Evolutionary conservation across 2,797 vertebrate genomes (phyloP).

Genomic region (Stomatorhinus walkeri): DNA sequence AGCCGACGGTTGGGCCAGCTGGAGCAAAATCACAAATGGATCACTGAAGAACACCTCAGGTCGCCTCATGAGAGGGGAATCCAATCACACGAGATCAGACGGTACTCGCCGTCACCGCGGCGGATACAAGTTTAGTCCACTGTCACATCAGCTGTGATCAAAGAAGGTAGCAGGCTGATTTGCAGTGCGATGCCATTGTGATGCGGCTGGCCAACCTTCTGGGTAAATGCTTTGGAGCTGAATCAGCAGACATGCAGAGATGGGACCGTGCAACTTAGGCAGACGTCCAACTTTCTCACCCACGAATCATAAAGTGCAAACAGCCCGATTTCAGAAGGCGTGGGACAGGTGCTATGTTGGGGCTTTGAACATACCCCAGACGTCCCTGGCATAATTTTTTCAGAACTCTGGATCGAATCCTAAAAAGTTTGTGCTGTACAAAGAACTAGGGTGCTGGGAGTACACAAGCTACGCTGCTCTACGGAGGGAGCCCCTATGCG

Average conservation of each 20-base stretch:
- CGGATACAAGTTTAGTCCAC: slow-evolving; percentile 17
- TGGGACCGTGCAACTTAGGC: background rate
- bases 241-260: slow-evolving; percentile 16
- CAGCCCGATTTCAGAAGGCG: background rate
- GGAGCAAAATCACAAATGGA: slow-evolving; percentile 28
- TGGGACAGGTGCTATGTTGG: background rate
- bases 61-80: slow-evolving; percentile 31
- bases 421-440: too few relatives aligned
- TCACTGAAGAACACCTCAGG: slow-evolving; percentile 27
- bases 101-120: slow-evolving; percentile 32
- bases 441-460: too few relatives aligned
- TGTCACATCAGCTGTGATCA: background rate
- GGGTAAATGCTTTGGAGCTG: background rate
- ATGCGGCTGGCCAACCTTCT: background rate
- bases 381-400: background rate
- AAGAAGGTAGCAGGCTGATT: background rate
- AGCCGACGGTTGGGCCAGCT: slow-evolving; percentile 34
- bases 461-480: too few relatives aligned
- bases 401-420: too few relatives aligned
- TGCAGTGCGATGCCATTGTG: background rate
- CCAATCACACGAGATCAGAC: slow-evolving; percentile 40
- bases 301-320: background rate
- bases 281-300: slow-evolving; percentile 21
- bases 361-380: background rate
- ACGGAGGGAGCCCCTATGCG: too few relatives aligned